Evolutionary conservation across 2,113 vertebrate species (phyloP), one percentile per base, ranked within the genome.

Genomic region (Bubo blakistoni): DNA sequence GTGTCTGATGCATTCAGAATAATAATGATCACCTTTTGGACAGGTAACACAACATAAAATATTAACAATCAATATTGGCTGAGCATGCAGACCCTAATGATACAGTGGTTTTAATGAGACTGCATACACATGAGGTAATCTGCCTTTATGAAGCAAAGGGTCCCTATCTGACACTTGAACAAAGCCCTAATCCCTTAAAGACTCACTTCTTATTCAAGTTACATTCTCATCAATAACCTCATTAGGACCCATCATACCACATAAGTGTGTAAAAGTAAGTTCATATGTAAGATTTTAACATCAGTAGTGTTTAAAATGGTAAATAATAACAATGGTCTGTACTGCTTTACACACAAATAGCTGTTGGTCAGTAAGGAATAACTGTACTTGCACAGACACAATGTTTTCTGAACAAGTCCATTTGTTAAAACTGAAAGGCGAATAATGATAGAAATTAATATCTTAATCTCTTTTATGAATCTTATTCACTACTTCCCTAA

Each of bases 31-130:
- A 91, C 76, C 86, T 84, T 92, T 44, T 55, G 65, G 93, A 79
- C 86, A 87, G 80, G 77, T 86, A 96, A 58, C 72, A 54, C 55
- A 71, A 95, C 65, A 76, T 71, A 76, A 96, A 96, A 90, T 93
- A 95, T 92, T 93, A 96, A 86, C 51, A 78, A 62, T 86, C 82
- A 62, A 76, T 91, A 95, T 54, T 88, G 0, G 16, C 90, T 96
- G 79, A 95, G 49, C 71, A 73, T 22, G 79, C 88, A 92, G 69
- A 88, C 61, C 62, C 54, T 79, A 77, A 65, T 14, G 66, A 90
- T 51, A 70, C 9, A 5, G 4, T 54, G 66, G 40, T 20, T 90
- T 88, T 93, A 91, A 91, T 61, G 4, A 87, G 44, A 69, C 62
- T 88, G 57, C 69, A 66, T 82, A 87, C 61, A 42, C 44, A 92